A percentile compares a stretch with the other conserved stretches of the same genome.
Conservation (phyloP, 2,888 invertebrate genomes). For the Ophion slaviceki region DNA sequence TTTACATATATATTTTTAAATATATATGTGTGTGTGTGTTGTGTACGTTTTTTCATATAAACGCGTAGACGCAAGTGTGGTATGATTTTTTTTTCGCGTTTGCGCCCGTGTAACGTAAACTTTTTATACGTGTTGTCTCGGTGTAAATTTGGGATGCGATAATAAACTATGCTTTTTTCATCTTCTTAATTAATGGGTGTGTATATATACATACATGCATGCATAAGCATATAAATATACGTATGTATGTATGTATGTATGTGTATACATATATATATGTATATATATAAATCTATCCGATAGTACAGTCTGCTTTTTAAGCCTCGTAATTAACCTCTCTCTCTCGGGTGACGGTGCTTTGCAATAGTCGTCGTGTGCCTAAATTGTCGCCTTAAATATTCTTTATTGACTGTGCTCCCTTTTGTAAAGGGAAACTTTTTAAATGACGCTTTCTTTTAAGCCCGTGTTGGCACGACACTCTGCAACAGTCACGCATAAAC, state of each 20-base stretch:
- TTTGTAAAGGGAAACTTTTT: slow-evolving; percentile 67
- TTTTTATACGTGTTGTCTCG: slow-evolving; percentile 5
- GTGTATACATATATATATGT: slow-evolving; percentile 75
- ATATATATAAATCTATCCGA: slow-evolving; percentile 82
- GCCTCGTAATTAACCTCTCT: slow-evolving; percentile 80
- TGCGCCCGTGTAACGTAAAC: slow-evolving; percentile 3
- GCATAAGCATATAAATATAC: neutral
- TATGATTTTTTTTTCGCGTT: slow-evolving; percentile 33
- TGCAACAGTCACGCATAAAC: slow-evolving; percentile 78
- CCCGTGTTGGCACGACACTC: slow-evolving; percentile 73
- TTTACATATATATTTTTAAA: slow-evolving; percentile 57
- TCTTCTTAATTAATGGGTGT: neutral
- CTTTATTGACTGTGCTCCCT: slow-evolving; percentile 71
- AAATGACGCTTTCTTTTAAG: slow-evolving; percentile 61
- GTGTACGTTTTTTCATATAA: slow-evolving; percentile 58
- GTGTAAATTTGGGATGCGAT: slow-evolving; percentile 73
- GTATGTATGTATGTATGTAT: slow-evolving; percentile 70
- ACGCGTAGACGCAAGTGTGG: slow-evolving; percentile 66
- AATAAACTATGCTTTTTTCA: slow-evolving; percentile 77
- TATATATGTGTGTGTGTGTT: slow-evolving; percentile 64
- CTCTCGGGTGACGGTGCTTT: slow-evolving; percentile 65
- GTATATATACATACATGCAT: slow-evolving; percentile 14
- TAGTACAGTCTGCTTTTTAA: slow-evolving; percentile 83
- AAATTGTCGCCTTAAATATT: slow-evolving; percentile 65
- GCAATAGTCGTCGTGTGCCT: slow-evolving; percentile 71